phyloP scores from a whole-genome alignment of 2,888 invertebrate genomes.

The Cheiracanthium punctorium region DNA sequence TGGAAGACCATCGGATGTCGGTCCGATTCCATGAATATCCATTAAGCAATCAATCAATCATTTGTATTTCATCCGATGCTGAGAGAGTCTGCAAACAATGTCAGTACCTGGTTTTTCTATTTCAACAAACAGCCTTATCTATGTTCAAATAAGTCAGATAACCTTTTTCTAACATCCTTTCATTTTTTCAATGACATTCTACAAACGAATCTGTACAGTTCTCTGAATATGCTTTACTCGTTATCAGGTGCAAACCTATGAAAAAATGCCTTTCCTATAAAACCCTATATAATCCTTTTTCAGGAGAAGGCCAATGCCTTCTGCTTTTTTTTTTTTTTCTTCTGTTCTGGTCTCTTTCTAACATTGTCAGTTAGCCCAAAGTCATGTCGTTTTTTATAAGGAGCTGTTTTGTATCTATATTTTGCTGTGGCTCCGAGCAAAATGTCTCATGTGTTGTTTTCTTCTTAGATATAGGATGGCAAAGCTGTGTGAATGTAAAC shows the following conservation, averaged over 20 bases:
- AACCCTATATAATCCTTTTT: background rate
- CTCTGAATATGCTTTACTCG: conserved; percentile 7
- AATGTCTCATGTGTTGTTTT: conserved; percentile 13
- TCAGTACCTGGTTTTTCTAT: conserved; percentile 69
- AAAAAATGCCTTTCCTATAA: conserved; percentile 35
- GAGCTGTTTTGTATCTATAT: conserved; percentile 51
- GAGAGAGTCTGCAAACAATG: conserved; percentile 51
- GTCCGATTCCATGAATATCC: conserved; percentile 57
- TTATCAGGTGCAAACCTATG: conserved; percentile 27
- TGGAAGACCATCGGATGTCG: conserved; percentile 34
- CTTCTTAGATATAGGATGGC: background rate
- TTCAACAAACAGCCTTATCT: conserved; percentile 56
- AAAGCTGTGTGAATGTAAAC: conserved; percentile 27
- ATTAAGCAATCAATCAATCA: conserved; percentile 44
- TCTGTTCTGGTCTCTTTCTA: conserved; percentile 17
- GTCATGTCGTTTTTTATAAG: conserved; percentile 48
- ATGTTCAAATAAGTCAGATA: conserved; percentile 31
- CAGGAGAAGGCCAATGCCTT: too few species aligned
- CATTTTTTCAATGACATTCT: conserved; percentile 33
- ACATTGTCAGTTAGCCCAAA: conserved; percentile 31
- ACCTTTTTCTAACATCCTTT: conserved; percentile 51
- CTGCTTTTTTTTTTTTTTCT: background rate
- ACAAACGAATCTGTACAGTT: conserved; percentile 5
- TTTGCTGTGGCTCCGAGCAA: conserved; percentile 35
- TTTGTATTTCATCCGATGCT: conserved; percentile 22